Conservation (phyloP, 2,888 invertebrate genomes). For the Tetropium fuscum region DNA sequence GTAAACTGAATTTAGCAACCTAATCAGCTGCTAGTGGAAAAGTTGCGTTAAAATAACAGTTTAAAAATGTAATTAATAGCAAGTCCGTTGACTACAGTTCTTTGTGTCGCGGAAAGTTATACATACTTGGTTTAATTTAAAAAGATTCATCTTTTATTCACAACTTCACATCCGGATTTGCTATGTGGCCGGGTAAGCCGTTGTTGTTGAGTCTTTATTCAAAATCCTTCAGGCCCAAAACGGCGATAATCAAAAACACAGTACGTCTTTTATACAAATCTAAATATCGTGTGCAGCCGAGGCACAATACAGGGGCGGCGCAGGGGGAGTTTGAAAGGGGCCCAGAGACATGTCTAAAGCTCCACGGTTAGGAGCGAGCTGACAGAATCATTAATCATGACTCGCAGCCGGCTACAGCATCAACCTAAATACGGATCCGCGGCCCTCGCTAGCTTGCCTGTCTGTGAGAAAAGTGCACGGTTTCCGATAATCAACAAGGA, state of each 20-base stretch:
- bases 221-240: constrained; percentile 63
- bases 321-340: constrained; percentile 58
- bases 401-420: constrained; percentile 64
- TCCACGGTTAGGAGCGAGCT: constrained; percentile 65
- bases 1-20: no score
- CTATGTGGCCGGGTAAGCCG: constrained; percentile 29
- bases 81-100: constrained; percentile 11
- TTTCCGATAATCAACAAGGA: constrained; percentile 63
- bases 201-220: constrained; percentile 54
- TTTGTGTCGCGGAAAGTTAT: constrained; percentile 14
- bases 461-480: constrained; percentile 62
- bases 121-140: constrained; percentile 26
- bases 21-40: no score
- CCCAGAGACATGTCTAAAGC: constrained; percentile 66
- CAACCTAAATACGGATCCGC: constrained; percentile 64
- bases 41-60: no score
- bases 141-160: constrained; percentile 29
- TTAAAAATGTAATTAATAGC: constrained; percentile 16
- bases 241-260: constrained; percentile 65
- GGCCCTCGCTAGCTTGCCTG: constrained; percentile 50
- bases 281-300: constrained; percentile 63
- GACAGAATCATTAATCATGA: constrained; percentile 67
- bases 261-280: constrained; percentile 64
- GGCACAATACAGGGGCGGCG: constrained; percentile 58
- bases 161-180: constrained; percentile 31